A percentile compares a stretch with the other conserved stretches of the same genome.
phyloP scores from a whole-genome alignment of 2,113 vertebrate species.

The Corvus hawaiiensis region DNA sequence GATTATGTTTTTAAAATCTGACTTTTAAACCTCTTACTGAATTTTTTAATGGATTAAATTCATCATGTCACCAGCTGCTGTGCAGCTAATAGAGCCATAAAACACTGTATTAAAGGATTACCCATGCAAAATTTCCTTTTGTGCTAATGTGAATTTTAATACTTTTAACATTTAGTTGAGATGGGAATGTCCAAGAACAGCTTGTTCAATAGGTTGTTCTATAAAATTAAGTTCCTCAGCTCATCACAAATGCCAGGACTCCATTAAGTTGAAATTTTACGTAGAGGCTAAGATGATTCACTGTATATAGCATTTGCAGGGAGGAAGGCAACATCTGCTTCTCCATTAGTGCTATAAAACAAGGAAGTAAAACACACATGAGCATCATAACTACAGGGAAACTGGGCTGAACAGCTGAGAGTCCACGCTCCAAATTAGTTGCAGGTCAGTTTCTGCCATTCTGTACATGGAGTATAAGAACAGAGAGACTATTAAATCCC shows the following conservation, averaged over 20 bases:
- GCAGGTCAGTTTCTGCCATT: neutral
- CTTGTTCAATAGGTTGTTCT: conserved; percentile 86
- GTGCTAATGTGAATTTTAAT: conserved; percentile 88
- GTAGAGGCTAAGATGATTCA: conserved; percentile 81
- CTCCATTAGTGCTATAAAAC: conserved; percentile 57
- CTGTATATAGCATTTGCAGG: conserved; percentile 67
- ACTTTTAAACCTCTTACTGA: conserved; percentile 87
- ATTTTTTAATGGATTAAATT: conserved; percentile 89
- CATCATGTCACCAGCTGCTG: conserved; percentile 88
- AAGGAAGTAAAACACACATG: conserved; percentile 29
- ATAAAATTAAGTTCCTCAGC: conserved; percentile 84
- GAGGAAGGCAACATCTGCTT: conserved; percentile 74
- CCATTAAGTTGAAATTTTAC: conserved; percentile 84
- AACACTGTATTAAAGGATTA: conserved; percentile 89
- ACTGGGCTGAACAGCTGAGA: neutral
- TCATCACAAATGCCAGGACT: conserved; percentile 87
- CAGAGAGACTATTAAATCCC: neutral
- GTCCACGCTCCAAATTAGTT: neutral
- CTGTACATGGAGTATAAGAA: neutral
- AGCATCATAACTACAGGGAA: neutral
- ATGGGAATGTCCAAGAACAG: conserved; percentile 87
- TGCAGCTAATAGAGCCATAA: conserved; percentile 87
- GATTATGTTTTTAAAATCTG: conserved; percentile 87
- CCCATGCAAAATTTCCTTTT: conserved; percentile 86
- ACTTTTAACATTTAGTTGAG: conserved; percentile 89